Evolutionary conservation across 1,140 invertebrate species (phyloP).

Genomic region (Drosophila repletoides): DNA sequence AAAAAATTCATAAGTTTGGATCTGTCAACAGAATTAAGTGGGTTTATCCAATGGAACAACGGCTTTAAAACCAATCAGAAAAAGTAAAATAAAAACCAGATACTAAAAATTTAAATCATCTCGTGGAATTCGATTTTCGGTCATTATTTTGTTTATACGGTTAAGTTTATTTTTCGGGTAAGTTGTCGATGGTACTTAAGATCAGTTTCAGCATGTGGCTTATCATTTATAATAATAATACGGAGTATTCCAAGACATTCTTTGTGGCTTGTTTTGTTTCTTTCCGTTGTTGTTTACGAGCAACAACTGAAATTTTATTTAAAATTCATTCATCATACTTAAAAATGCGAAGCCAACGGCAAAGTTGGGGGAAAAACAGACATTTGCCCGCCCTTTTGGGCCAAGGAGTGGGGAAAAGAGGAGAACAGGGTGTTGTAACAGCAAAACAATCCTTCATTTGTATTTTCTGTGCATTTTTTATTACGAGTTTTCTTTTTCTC

Average conservation of each 20-base stretch:
- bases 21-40: not conserved
- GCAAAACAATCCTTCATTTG: slow-evolving; percentile 67
- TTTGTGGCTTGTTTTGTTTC: not conserved
- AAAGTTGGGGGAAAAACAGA: slow-evolving; percentile 1
- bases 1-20: not conserved
- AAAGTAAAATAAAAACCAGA: not conserved
- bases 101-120: slow-evolving; percentile 4
- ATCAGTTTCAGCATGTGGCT: slow-evolving; percentile 25
- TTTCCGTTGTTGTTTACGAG: slow-evolving; percentile 9
- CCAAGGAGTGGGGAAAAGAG: not conserved
- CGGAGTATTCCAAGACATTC: slow-evolving; percentile 22
- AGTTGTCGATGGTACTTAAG: not conserved
- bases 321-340: slow-evolving; percentile 79
- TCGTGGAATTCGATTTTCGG: not conserved
- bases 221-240: slow-evolving; percentile 47
- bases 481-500: not conserved
- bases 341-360: slow-evolving; percentile 25
- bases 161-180: not conserved
- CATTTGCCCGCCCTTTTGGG: not conserved
- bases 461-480: slow-evolving; percentile 55
- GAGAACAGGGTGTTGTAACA: not conserved
- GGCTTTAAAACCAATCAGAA: not conserved
- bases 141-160: not conserved
- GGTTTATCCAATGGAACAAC: slow-evolving; percentile 5
- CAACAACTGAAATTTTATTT: slow-evolving; percentile 61